Conservation (phyloP, 2,888 invertebrate genomes). For the Drosophila macrospina region DNA sequence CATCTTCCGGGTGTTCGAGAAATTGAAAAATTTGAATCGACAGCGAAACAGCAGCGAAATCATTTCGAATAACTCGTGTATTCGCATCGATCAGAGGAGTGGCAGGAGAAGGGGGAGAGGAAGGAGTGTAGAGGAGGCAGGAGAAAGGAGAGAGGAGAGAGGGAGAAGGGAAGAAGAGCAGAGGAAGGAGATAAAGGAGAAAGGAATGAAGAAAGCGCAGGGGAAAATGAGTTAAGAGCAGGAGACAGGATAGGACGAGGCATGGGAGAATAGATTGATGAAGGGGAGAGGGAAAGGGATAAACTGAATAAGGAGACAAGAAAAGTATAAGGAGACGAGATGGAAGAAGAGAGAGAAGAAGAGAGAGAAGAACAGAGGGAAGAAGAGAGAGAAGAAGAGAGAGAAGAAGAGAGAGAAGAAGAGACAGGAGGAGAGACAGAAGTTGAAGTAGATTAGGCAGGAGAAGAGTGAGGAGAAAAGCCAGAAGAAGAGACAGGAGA, state of each 20-base stretch:
- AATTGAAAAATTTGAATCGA: slow-evolving; percentile 75
- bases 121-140: too few species aligned
- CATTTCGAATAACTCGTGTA: slow-evolving; percentile 64
- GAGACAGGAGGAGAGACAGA: too few species aligned
- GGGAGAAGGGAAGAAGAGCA: too few species aligned
- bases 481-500: background rate
- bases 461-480: background rate
- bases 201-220: too few species aligned
- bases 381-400: background rate
- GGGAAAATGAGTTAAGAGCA: background rate
- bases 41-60: slow-evolving; percentile 55
- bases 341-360: background rate
- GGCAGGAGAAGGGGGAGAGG: too few species aligned
- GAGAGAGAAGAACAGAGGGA: too few species aligned
- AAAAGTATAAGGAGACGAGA: background rate
- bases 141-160: too few species aligned
- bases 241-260: background rate
- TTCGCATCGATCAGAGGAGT: slow-evolving; percentile 75
- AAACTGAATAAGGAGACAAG: background rate
- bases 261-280: background rate
- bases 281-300: background rate
- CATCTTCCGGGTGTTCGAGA: slow-evolving; percentile 24
- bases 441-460: too few species aligned
- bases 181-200: too few species aligned
- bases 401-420: background rate